Evolutionary conservation across 2,113 vertebrate genomes (phyloP), one percentile per base, ranked within the genome.

Genomic region (Okapia johnstoni): DNA sequence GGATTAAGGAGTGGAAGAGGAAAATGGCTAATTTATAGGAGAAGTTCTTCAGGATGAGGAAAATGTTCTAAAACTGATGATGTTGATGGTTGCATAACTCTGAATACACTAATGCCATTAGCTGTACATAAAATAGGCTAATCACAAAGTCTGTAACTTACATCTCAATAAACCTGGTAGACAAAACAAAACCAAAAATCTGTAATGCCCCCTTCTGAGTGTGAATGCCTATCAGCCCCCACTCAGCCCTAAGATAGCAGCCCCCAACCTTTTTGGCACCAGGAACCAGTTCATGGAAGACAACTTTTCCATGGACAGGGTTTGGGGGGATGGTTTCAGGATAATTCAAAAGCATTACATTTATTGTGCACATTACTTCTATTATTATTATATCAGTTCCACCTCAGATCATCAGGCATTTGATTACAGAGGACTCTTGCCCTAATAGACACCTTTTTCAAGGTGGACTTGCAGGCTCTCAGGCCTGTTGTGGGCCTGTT

Each of bases 281-380:
- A 43, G 70, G 36, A 76, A 76, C 40, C 23, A 43, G 6, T 43
- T 43, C 40, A 43, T 26, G 36, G 36, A 43, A 43, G 70, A 76
- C 36, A 76, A 7, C 26, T 76, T 76, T 76, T 76, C 70, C 36
- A 76, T 6, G 12, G 70, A 43, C 23, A 14, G 36, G 23, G 70
- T 5, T 70, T 0, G 11, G 19, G n/a, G n/a, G n/a, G n/a, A 40
- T 40, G 19, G 66, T 40, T 70, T 70, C 0, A 1, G 6, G 21
- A 43, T 43, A 76, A 76, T 76, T 76, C 70, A 76, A 76, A 76
- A 43, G 23, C 12, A 43, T 43, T 43, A 7, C 6, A 7, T 76
- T 76, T 76, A 26, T 26, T 76, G 70, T 43, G 70, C 40, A 76
- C 23, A 76, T 43, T 26, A 7, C 13, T 43, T 26, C 70, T 76